Conservation (phyloP, 2,888 invertebrate species). For the Epinotia nisella region DNA sequence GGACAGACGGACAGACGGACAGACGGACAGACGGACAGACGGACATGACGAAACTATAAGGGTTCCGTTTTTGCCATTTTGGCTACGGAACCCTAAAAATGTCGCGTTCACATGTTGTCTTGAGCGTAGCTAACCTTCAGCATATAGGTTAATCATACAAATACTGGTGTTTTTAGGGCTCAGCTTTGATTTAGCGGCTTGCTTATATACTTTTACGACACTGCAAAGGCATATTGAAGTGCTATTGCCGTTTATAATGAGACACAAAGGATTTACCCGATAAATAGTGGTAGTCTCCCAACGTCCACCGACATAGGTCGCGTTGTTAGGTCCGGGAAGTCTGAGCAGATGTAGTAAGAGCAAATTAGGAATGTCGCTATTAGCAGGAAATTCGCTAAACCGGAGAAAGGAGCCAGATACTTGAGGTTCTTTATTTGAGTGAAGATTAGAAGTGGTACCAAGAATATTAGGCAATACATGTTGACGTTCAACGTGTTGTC, state of each 20-base stretch:
- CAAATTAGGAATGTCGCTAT: conserved; percentile 91
- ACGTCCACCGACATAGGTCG: conserved; percentile 84
- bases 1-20: no score
- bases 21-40: no score
- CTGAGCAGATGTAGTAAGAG: conserved; percentile 90
- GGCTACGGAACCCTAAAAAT: no score
- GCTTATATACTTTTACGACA: neutral
- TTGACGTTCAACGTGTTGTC: conserved; percentile 58
- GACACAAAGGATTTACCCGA: conserved; percentile 79
- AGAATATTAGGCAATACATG: conserved; percentile 73
- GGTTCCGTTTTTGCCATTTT: no score
- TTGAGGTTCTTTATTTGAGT: conserved; percentile 90
- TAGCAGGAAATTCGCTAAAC: conserved; percentile 93
- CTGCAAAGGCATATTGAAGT: neutral
- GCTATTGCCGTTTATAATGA: neutral
- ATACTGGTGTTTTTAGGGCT: neutral
- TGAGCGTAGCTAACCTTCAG: no score
- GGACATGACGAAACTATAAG: no score
- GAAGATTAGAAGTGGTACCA: conserved; percentile 72
- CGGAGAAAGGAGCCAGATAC: conserved; percentile 94
- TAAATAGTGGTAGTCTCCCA: conserved; percentile 91
- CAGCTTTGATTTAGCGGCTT: neutral
- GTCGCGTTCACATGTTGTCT: neutral
- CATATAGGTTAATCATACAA: neutral
- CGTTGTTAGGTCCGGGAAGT: conserved; percentile 72